These are phyloP conservation scores for Coregonus sp. DNA, from an alignment of 2,797 vertebrate species.

Conservation along the genomic window DNA sequence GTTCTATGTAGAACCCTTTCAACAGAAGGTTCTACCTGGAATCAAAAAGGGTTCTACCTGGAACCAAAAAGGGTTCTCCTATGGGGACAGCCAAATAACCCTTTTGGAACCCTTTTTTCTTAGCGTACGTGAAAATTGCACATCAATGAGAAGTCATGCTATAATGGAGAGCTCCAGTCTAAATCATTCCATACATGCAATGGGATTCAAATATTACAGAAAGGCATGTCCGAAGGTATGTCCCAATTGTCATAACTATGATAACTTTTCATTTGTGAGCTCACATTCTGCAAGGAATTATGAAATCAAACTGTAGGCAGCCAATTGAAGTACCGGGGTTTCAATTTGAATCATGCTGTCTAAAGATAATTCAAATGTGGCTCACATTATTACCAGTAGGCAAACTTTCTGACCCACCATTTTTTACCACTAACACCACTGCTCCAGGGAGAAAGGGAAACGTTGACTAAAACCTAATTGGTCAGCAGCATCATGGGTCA, in stretches of 20 bases:
- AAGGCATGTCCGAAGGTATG: conserved; percentile 67
- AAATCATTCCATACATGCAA: conserved; percentile 52
- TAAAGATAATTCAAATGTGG: conserved; percentile 11
- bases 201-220: conserved; percentile 64
- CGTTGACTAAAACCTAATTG: conserved; percentile 57
- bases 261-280: conserved; percentile 20
- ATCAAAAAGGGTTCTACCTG: too few relatives aligned
- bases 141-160: conserved; percentile 71
- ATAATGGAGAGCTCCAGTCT: conserved; percentile 49
- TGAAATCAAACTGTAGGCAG: not conserved
- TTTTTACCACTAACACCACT: conserved; percentile 55
- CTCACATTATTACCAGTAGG: not conserved
- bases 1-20: too few relatives aligned
- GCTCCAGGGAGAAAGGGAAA: conserved; percentile 45
- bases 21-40: too few relatives aligned
- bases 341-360: conserved; percentile 32
- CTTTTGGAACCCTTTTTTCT: too few relatives aligned
- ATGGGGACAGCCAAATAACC: too few relatives aligned
- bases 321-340: not conserved
- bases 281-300: conserved; percentile 26
- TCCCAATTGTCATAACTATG: conserved; percentile 42
- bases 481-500: conserved; percentile 76
- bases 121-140: conserved; percentile 52
- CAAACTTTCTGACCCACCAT: conserved; percentile 63
- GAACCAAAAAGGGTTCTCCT: too few relatives aligned